phyloP scores from a whole-genome alignment of 2,113 vertebrate genomes.

The Zosterops lateralis region DNA sequence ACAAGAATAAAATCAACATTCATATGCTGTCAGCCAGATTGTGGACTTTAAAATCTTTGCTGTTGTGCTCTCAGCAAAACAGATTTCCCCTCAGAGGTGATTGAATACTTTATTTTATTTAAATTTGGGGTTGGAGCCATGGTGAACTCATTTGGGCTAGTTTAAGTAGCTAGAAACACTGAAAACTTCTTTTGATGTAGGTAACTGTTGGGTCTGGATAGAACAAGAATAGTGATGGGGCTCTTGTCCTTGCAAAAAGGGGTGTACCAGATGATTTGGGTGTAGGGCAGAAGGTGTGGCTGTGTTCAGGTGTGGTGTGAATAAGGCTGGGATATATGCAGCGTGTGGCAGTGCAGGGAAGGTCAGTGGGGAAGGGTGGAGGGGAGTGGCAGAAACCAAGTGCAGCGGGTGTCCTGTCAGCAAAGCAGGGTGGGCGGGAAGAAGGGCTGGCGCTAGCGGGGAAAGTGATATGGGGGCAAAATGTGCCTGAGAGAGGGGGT shows the following conservation, averaged over 20 bases:
- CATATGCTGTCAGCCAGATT: neutral
- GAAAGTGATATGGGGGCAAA: conserved; percentile 77
- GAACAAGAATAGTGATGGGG: conserved; percentile 72
- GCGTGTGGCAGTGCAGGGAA: conserved; percentile 73
- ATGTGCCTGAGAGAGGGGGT: conserved; percentile 80
- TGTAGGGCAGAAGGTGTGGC: conserved; percentile 70
- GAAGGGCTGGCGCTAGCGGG: conserved; percentile 65
- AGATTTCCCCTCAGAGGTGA: neutral
- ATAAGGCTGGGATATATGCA: conserved; percentile 76
- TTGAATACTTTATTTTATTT: conserved; percentile 7
- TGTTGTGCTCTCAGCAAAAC: neutral
- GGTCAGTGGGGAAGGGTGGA: conserved; percentile 76
- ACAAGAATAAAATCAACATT: neutral
- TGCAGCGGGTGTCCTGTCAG: conserved; percentile 72
- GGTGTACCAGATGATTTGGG: conserved; percentile 76
- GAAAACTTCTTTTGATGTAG: conserved; percentile 64
- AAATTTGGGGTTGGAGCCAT: neutral
- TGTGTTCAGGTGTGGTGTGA: conserved; percentile 73
- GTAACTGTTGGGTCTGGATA: conserved; percentile 57
- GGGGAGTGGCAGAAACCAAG: conserved; percentile 66
- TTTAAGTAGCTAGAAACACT: conserved; percentile 64
- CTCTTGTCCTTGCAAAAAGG: conserved; percentile 79
- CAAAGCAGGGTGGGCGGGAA: conserved; percentile 75
- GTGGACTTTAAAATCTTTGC: neutral
- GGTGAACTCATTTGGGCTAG: neutral